Percentiles rank a stretch among this genome's conserved stretches.
Conservation (phyloP, 2,113 vertebrate genomes). For the Channa argus region DNA sequence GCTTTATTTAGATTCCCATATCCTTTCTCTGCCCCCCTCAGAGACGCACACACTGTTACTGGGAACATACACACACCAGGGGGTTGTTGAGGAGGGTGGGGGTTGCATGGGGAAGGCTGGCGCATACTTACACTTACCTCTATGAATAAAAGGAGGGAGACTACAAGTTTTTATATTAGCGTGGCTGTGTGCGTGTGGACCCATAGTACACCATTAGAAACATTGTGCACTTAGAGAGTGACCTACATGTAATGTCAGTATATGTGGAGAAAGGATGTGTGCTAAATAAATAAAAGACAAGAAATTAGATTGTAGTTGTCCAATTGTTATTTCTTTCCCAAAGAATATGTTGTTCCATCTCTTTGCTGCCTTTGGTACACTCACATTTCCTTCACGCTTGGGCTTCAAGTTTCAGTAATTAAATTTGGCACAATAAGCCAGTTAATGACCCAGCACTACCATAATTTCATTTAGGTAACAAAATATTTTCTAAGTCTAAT, state of each 20-base stretch:
- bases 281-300: slow-evolving; percentile 1
- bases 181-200: neutral
- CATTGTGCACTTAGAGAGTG: slow-evolving; percentile 7
- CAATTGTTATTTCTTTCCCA: slow-evolving; percentile 4
- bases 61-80: slow-evolving; percentile 69
- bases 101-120: slow-evolving; percentile 7
- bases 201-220: neutral
- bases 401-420: neutral
- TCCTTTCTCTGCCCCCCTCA: slow-evolving; percentile 58
- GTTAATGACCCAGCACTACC: neutral
- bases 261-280: neutral
- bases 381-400: slow-evolving; percentile 5
- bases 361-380: neutral
- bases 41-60: slow-evolving; percentile 65
- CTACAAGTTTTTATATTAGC: neutral
- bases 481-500: no score
- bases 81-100: slow-evolving; percentile 31
- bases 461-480: no score
- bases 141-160: neutral
- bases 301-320: neutral
- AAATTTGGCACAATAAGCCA: neutral
- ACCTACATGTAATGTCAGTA: slow-evolving; percentile 1
- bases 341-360: neutral
- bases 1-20: slow-evolving; percentile 79
- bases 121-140: slow-evolving; percentile 18